These are phyloP conservation scores for Toxonevra muliebris DNA, from an alignment of 2,888 invertebrate species.

Conservation along the genomic window DNA sequence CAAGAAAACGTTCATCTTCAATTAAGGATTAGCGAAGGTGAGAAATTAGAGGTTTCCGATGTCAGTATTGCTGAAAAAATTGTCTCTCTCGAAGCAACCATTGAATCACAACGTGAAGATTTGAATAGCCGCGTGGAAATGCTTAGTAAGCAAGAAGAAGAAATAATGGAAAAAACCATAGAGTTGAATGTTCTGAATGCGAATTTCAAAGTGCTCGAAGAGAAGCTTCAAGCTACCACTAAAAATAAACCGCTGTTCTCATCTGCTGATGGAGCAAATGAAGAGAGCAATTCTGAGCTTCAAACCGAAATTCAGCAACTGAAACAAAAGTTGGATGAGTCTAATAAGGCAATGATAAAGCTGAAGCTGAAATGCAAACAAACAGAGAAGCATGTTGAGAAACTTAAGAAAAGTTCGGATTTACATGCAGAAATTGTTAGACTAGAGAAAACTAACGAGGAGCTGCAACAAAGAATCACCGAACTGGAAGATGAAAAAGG, in stretches of 20 bases:
- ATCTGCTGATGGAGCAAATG: conserved; percentile 42
- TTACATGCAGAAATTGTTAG: conserved; percentile 74
- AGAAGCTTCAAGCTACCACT: conserved; percentile 55
- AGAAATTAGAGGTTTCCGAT: conserved; percentile 69
- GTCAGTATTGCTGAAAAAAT: conserved; percentile 60
- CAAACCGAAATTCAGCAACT: conserved; percentile 66
- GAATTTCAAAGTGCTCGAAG: conserved; percentile 62
- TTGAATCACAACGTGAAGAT: conserved; percentile 66
- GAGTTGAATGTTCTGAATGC: conserved; percentile 67
- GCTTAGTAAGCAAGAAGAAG: conserved; percentile 68
- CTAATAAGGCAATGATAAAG: conserved; percentile 70
- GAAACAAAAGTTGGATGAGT: conserved; percentile 76
- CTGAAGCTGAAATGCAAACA: conserved; percentile 73
- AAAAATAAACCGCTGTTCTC: conserved; percentile 58
- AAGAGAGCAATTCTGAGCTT: conserved; percentile 47
- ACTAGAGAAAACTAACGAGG: conserved; percentile 71
- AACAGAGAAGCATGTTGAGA: conserved; percentile 78
- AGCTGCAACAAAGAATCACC: conserved; percentile 78
- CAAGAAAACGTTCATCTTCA: conserved; percentile 34
- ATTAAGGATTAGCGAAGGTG: conserved; percentile 31
- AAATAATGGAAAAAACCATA: conserved; percentile 68
- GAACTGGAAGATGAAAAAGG: conserved; percentile 92
- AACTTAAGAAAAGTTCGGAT: conserved; percentile 74
- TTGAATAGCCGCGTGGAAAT: conserved; percentile 68
- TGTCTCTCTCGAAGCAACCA: conserved; percentile 65